A percentile compares a stretch with the other conserved stretches of the same genome.
Evolutionary conservation across 2,797 vertebrate genomes (phyloP).

Genomic region (Zalophus californianus): DNA sequence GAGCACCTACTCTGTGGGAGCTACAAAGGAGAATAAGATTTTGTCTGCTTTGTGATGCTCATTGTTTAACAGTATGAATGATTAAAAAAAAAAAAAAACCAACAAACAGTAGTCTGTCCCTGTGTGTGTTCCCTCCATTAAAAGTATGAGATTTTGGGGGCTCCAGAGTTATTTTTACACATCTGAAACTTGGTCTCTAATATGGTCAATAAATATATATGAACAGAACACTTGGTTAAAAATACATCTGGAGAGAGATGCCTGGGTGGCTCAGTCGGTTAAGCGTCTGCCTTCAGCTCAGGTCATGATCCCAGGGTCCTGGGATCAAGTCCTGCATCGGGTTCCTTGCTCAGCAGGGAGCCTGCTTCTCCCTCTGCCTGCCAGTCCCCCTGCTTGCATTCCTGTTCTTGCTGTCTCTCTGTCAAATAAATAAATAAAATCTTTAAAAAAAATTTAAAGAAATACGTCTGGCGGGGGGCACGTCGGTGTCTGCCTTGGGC

Average conservation of each 20-base stretch:
- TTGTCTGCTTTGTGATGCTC: not conserved
- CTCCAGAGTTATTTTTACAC: not conserved
- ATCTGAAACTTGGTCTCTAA: not conserved
- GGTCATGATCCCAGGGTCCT: not conserved
- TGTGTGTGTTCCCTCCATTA: not conserved
- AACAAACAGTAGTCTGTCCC: not conserved
- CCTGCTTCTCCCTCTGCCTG: too few species aligned
- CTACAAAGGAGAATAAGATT: not conserved
- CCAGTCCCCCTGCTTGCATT: too few species aligned
- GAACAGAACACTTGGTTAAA: not conserved
- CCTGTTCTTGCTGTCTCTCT: too few species aligned
- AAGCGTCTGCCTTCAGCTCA: not conserved
- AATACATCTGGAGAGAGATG: not conserved
- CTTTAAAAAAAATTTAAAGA: too few species aligned
- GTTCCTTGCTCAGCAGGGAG: too few species aligned
- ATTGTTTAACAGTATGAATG: not conserved
- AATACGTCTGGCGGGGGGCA: too few species aligned
- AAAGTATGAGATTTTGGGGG: not conserved
- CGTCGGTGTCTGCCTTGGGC: too few species aligned
- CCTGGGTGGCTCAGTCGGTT: not conserved
- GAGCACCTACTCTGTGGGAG: not conserved
- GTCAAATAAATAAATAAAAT: too few species aligned
- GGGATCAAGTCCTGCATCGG: too few species aligned
- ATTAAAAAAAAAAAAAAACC: not conserved
- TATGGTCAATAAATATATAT: not conserved